Base-by-base conservation (phyloP, 2,888 invertebrate genomes). In the Slavum lentiscoides region DNA sequence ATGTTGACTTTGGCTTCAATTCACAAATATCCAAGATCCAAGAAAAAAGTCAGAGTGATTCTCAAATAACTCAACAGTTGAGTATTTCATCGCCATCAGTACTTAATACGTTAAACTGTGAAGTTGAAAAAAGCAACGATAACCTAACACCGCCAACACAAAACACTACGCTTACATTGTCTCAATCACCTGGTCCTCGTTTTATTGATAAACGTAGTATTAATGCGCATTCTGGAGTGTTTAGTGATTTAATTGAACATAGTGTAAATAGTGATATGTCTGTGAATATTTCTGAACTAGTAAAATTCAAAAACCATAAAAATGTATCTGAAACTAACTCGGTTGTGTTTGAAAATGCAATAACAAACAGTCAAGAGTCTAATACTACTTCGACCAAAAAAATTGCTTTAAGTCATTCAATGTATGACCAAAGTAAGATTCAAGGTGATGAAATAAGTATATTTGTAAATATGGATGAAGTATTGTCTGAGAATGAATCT, bases 291-390 rank as follows among this genome's bases (percentile, higher is more conserved):
- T 58, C 67, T 67, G 58, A 66, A 19, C 43, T 17, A 55, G 2
- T 67, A 2, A 75, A 58, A 43, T 67, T 67, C 30, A 43, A 23
- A 61, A 61, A 17, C 15, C 58, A 58, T 17, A 67, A 67, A 43
- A 66, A 75, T 19, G 15, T 37, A 43, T 11, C 55, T 43, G 58
- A 53, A n/a, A 9, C 2, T 43, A 13, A 75, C 17, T 75, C 75
- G 43, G 8, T 55, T 17, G n/a, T 67, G 11, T 75, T 75, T 67
- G 66, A 67, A 37, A 58, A 67, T 58, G 5, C 67, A 23, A 75
- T 75, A 66, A 75, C n/a, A 11, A 75, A 67, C 19, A 75, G 67
- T 67, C 75, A 75, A 67, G 59, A 67, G 21, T 67, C 66, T 17
- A 59, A 75, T 21, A 30, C 21, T 58, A 21, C 58, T 23, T 4